Percentiles rank a stretch among this genome's conserved stretches.
Conservation (phyloP, 1,140 invertebrate genomes). For the Acromyrmex echinatior region DNA sequence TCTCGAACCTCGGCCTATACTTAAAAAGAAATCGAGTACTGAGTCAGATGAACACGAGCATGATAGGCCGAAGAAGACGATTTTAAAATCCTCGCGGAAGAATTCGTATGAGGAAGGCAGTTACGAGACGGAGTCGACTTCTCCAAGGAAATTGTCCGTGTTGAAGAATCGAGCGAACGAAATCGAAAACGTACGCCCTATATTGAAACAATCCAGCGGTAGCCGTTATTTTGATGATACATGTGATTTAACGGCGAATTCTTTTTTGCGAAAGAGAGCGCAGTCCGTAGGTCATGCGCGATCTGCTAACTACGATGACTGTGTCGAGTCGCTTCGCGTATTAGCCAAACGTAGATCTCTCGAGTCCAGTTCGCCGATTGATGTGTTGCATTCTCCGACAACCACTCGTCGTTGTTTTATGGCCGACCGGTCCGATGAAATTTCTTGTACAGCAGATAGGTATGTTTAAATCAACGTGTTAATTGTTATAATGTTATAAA, state of each 20-base stretch:
- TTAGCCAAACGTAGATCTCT: constrained; percentile 72
- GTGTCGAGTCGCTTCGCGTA: constrained; percentile 53
- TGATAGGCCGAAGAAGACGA: constrained; percentile 91
- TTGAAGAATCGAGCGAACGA: constrained; percentile 75
- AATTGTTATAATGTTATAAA: background rate
- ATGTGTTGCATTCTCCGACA: constrained; percentile 24
- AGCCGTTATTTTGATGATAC: constrained; percentile 52
- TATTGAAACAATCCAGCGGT: constrained; percentile 75
- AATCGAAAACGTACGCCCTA: constrained; percentile 76
- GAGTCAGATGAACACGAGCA: constrained; percentile 92
- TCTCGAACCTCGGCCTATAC: constrained; percentile 88
- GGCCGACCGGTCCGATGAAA: constrained; percentile 9
- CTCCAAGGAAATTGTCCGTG: constrained; percentile 78
- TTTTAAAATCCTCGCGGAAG: constrained; percentile 91
- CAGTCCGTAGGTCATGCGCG: constrained; percentile 78
- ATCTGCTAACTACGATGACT: constrained; percentile 47
- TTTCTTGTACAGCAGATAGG: constrained; percentile 15
- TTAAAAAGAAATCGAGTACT: constrained; percentile 94
- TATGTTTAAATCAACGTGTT: constrained; percentile 14
- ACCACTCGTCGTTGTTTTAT: background rate
- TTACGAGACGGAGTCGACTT: constrained; percentile 70
- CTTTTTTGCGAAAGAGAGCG: constrained; percentile 79
- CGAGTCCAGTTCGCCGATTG: constrained; percentile 66
- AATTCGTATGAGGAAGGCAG: constrained; percentile 86
- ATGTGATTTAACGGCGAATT: constrained; percentile 59